Conservation (phyloP, 2,888 invertebrate genomes). For the Augiades crinisus region DNA sequence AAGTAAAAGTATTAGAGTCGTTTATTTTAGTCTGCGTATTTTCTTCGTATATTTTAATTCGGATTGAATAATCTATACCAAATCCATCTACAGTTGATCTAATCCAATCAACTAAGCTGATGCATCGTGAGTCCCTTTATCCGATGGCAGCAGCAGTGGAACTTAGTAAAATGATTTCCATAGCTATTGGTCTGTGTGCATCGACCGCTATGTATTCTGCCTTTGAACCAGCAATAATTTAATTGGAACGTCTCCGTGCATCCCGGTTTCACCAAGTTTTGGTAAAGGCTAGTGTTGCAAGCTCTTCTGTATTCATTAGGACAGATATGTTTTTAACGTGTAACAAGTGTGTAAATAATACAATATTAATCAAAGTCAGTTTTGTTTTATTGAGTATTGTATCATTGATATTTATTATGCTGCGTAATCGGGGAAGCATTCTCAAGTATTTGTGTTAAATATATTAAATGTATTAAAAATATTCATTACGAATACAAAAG, state of each 20-base stretch:
- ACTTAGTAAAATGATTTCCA: conserved; percentile 59
- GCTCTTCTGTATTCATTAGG: background rate
- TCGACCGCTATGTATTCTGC: conserved; percentile 62
- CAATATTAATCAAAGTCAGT: too few species aligned
- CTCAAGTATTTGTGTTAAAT: too few species aligned
- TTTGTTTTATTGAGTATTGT: too few species aligned
- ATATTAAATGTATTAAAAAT: too few species aligned
- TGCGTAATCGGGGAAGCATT: too few species aligned
- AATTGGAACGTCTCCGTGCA: conserved; percentile 62
- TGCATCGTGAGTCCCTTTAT: conserved; percentile 12
- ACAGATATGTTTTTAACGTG: too few species aligned
- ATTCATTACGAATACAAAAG: too few species aligned
- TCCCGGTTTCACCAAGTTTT: conserved; percentile 50
- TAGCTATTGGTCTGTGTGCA: conserved; percentile 46
- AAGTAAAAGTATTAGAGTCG: too few species aligned
- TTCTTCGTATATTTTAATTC: too few species aligned
- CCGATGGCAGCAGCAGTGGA: conserved; percentile 27
- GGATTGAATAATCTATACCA: background rate
- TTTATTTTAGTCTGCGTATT: conserved; percentile 4
- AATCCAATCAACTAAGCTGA: conserved; percentile 13
- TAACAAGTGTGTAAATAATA: too few species aligned
- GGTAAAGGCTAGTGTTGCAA: conserved; percentile 25
- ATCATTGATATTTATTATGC: too few species aligned
- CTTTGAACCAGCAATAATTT: conserved; percentile 74
- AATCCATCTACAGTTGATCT: background rate